phyloP scores from a whole-genome alignment of 2,888 invertebrate species.

The Aphodius granarius region DNA sequence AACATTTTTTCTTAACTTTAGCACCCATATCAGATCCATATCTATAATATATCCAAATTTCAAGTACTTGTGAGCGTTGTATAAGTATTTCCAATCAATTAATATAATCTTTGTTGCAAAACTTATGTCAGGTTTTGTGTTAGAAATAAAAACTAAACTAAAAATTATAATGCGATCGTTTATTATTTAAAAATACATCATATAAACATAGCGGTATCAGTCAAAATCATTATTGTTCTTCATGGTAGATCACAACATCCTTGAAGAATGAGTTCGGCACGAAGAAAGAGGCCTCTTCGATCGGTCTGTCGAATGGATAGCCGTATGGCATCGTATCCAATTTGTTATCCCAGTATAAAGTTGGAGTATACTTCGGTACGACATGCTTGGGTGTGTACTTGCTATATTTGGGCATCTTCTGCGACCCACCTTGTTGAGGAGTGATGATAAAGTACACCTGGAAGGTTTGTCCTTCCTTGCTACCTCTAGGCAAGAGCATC shows the following conservation, averaged over 20 bases:
- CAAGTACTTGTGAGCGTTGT: too few relatives aligned
- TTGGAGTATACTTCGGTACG: not conserved
- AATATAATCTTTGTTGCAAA: too few relatives aligned
- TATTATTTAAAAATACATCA: not conserved
- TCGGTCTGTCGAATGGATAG: conserved; percentile 73
- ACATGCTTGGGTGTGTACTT: not conserved
- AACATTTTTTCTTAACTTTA: too few relatives aligned
- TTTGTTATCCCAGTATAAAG: not conserved
- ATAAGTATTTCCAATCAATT: too few relatives aligned
- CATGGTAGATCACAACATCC: conserved; percentile 67
- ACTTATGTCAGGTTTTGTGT: not conserved
- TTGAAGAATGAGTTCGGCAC: conserved; percentile 70
- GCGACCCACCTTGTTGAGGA: conserved; percentile 39
- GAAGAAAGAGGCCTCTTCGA: conserved; percentile 59
- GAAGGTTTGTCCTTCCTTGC: conserved; percentile 61
- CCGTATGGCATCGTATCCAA: conserved; percentile 61
- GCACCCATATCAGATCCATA: too few relatives aligned
- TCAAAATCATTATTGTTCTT: not conserved
- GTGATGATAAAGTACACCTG: conserved; percentile 57
- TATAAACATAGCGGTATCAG: not conserved
- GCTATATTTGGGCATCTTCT: not conserved
- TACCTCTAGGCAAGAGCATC: conserved; percentile 72
- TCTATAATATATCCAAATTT: too few relatives aligned
- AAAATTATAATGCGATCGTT: not conserved
- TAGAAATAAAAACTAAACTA: not conserved